Evolutionary conservation across 1,140 invertebrate species (phyloP).

Genomic region (Drosophila albomicans): DNA sequence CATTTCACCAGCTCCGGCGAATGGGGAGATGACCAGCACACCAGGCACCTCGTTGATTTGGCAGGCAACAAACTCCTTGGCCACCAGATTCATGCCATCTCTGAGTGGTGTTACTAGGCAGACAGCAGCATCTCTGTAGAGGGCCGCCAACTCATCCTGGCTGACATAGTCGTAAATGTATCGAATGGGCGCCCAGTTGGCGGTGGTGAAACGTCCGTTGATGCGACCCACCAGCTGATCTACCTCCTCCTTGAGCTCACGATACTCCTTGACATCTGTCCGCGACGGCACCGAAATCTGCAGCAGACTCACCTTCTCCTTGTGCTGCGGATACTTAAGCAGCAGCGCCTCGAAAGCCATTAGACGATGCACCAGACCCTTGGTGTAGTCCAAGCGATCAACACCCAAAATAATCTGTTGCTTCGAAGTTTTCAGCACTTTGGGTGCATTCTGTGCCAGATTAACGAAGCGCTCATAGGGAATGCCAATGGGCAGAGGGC

Average conservation of each 20-base stretch:
- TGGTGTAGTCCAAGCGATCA: constrained; percentile 96
- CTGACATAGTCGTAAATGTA: constrained; percentile 96
- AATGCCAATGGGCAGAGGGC: constrained; percentile 94
- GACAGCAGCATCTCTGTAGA: constrained; percentile 94
- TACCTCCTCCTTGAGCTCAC: constrained; percentile 95
- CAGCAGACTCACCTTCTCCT: constrained; percentile 92
- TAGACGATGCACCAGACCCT: constrained; percentile 94
- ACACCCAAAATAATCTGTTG: constrained; percentile 93
- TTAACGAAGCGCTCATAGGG: constrained; percentile 94
- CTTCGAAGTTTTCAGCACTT: constrained; percentile 87
- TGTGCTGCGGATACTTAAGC: constrained; percentile 94
- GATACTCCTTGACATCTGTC: constrained; percentile 95
- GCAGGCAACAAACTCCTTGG: constrained; percentile 96
- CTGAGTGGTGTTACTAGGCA: constrained; percentile 94
- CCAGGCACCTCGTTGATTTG: constrained; percentile 95
- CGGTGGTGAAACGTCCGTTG: constrained; percentile 94
- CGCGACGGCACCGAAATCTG: constrained; percentile 95
- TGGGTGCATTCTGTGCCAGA: constrained; percentile 91
- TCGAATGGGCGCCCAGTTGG: constrained; percentile 95
- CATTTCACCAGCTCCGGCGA: constrained; percentile 95
- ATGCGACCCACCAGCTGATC: constrained; percentile 95
- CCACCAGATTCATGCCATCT: constrained; percentile 97
- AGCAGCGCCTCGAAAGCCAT: constrained; percentile 93
- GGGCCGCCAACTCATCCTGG: constrained; percentile 93
- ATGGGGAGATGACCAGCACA: constrained; percentile 95